Conservation (phyloP, 64 coral and sea anemone genomes). For the Platygyra sinensis region DNA sequence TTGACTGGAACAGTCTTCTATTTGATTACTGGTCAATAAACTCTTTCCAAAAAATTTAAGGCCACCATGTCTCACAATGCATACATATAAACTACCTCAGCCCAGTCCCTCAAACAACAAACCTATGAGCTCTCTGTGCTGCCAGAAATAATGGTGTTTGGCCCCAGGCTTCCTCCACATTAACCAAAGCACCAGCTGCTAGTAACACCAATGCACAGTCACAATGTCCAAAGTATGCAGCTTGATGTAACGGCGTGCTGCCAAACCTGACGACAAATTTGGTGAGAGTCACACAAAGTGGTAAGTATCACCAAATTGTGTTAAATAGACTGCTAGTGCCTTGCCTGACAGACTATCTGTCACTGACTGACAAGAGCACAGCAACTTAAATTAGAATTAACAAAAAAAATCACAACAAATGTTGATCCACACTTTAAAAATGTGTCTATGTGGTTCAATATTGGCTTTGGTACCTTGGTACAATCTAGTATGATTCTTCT, state of each 20-base stretch:
- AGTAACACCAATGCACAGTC: conserved; percentile 81
- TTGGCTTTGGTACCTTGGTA: too few species aligned
- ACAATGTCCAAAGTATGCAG: conserved; percentile 94
- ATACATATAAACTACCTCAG: background rate
- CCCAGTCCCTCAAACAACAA: background rate
- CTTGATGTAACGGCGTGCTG: conserved; percentile 94
- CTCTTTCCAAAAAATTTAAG: too few species aligned
- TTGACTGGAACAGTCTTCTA: too few species aligned
- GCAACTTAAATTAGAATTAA: background rate
- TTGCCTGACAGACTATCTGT: background rate
- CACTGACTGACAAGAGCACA: background rate
- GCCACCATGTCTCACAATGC: too few species aligned
- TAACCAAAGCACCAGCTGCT: conserved; percentile 75
- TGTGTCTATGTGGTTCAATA: too few species aligned
- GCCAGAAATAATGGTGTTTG: conserved; percentile 93
- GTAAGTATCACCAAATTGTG: too few species aligned
- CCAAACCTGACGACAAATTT: conserved; percentile 80
- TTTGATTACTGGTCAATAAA: too few species aligned
- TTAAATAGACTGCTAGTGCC: background rate
- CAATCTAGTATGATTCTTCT: too few species aligned
- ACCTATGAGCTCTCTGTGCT: conserved; percentile 93
- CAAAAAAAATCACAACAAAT: background rate
- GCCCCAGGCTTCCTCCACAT: conserved; percentile 97
- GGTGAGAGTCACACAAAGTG: background rate
- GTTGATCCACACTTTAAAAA: too few species aligned